These are phyloP conservation scores for Typhlichthys eigenmanni DNA, from an alignment of 2,797 vertebrate species.

Conservation along the genomic window DNA sequence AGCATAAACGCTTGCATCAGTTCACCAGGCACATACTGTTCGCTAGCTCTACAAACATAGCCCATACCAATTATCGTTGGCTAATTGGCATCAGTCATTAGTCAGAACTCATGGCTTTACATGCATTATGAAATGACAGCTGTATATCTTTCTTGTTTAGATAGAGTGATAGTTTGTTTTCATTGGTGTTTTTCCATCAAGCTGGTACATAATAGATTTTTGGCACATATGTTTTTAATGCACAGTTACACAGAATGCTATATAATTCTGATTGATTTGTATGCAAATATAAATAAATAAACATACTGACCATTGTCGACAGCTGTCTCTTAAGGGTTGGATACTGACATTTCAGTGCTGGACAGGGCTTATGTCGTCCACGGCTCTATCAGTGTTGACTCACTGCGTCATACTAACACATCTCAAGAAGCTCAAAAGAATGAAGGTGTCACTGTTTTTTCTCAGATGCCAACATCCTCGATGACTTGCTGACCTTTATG, in stretches of 20 bases:
- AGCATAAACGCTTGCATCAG: slow-evolving; percentile 41
- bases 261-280: slow-evolving; percentile 25
- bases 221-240: background rate
- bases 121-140: background rate
- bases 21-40: slow-evolving; percentile 13
- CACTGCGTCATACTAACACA: slow-evolving; percentile 35
- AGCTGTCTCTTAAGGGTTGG: slow-evolving; percentile 57
- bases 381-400: slow-evolving; percentile 38
- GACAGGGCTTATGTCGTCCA: slow-evolving; percentile 40
- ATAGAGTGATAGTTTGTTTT: background rate
- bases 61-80: background rate
- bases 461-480: slow-evolving; percentile 39
- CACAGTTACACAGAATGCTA: slow-evolving; percentile 15
- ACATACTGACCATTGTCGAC: slow-evolving; percentile 38
- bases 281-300: background rate
- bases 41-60: slow-evolving; percentile 10
- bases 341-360: slow-evolving; percentile 40
- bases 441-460: slow-evolving; percentile 33
- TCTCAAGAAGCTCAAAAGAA: slow-evolving; percentile 45
- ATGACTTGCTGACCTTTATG: slow-evolving; percentile 38
- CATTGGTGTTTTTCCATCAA: slow-evolving; percentile 29
- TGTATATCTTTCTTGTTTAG: background rate
- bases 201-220: slow-evolving; percentile 5
- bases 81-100: slow-evolving; percentile 2
- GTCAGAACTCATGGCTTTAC: background rate